Percentiles rank a stretch among this genome's conserved stretches.
Evolutionary conservation across 2,113 vertebrate genomes (phyloP).

Genomic region (Arenaria interpres): DNA sequence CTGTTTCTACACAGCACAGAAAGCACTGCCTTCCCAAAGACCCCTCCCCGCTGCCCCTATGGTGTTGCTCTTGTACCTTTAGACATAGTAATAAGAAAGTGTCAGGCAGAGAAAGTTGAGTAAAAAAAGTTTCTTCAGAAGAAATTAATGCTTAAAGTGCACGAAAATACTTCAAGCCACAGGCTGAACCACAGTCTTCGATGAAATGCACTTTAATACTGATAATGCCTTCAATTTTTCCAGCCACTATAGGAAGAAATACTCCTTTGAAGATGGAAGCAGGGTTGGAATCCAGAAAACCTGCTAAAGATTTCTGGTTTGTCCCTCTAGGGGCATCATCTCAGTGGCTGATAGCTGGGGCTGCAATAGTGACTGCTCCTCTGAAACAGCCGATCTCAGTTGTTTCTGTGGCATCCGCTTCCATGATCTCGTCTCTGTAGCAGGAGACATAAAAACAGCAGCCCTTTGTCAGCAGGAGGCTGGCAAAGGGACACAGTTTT

Average conservation of each 20-base stretch:
- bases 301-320: background rate
- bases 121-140: constrained; percentile 39
- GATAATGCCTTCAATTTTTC: background rate
- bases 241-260: background rate
- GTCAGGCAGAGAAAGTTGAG: constrained; percentile 10
- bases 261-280: background rate
- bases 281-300: background rate
- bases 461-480: constrained; percentile 50
- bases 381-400: background rate
- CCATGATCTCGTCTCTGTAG: constrained; percentile 32
- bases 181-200: background rate
- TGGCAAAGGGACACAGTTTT: constrained; percentile 48
- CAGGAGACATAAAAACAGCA: constrained; percentile 16
- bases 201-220: background rate
- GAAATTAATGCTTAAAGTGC: constrained; percentile 29
- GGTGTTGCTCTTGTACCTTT: background rate
- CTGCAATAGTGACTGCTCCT: constrained; percentile 52
- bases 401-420: background rate
- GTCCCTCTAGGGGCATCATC: constrained; percentile 33
- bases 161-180: background rate
- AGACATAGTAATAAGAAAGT: background rate
- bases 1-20: background rate
- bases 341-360: background rate
- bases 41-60: background rate
- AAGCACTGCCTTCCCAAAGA: background rate